These are phyloP conservation scores for Nowickia ferox DNA, from an alignment of 2,888 invertebrate genomes.

Conservation along the genomic window DNA sequence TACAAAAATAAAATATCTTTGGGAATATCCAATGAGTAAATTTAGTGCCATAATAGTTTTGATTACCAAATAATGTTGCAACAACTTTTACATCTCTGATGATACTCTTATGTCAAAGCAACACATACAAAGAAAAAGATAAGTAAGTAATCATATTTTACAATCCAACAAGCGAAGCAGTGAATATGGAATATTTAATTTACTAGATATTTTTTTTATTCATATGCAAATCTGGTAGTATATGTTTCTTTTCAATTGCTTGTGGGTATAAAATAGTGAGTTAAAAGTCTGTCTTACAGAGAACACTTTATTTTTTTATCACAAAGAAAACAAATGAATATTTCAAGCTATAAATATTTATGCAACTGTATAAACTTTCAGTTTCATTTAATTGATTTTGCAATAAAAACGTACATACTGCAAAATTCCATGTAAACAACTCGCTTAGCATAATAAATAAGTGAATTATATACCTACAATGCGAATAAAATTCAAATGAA, in stretches of 20 bases:
- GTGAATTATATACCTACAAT: neutral
- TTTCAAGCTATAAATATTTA: neutral
- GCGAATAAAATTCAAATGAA: neutral
- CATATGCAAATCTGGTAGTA: slow-evolving; percentile 36
- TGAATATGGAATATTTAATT: slow-evolving; percentile 28
- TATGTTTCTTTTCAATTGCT: slow-evolving; percentile 39
- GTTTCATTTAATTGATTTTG: slow-evolving; percentile 39
- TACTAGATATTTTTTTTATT: neutral
- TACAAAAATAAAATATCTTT: no score
- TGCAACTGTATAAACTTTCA: slow-evolving; percentile 31
- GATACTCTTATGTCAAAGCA: neutral
- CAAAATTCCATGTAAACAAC: slow-evolving; percentile 23
- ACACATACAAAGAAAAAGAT: neutral
- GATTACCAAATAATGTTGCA: no score
- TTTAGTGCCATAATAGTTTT: no score
- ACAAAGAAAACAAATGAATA: slow-evolving; percentile 18
- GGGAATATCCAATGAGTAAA: no score
- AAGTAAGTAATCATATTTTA: slow-evolving; percentile 1
- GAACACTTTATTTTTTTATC: slow-evolving; percentile 1
- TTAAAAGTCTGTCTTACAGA: neutral
- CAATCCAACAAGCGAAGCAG: slow-evolving; percentile 9
- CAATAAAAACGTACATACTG: slow-evolving; percentile 15
- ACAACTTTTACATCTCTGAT: no score
- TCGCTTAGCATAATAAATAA: slow-evolving; percentile 22
- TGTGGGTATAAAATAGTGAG: slow-evolving; percentile 28